Conservation (phyloP, 1,140 invertebrate genomes). For the Hyphantria cunea region DNA sequence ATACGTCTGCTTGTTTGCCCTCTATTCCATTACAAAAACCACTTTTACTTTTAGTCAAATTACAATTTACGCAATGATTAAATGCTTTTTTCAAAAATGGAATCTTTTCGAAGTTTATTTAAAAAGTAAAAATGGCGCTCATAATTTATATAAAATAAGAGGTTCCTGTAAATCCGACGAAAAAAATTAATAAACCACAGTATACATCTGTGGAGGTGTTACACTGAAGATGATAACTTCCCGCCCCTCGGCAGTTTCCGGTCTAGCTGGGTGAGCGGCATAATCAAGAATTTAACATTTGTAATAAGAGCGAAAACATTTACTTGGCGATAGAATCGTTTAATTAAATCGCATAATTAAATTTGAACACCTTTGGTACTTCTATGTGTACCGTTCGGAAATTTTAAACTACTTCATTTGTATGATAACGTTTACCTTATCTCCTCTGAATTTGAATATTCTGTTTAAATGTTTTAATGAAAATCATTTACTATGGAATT, state of each 20-base stretch:
- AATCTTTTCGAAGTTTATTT: neutral
- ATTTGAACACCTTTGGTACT: conserved; percentile 15
- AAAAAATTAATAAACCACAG: conserved; percentile 24
- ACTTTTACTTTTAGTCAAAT: no score
- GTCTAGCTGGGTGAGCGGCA: conserved; percentile 15
- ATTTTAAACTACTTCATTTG: no score
- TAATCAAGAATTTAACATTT: conserved; percentile 27
- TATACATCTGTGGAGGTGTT: conserved; percentile 27
- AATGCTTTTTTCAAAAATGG: no score
- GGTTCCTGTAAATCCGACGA: conserved; percentile 7
- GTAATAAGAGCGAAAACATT: conserved; percentile 16
- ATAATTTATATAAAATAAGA: neutral
- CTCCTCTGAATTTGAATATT: no score
- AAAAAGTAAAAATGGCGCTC: neutral
- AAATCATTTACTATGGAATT: no score
- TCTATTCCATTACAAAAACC: no score
- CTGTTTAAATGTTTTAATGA: no score
- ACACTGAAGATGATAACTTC: conserved; percentile 27
- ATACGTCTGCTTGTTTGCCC: no score
- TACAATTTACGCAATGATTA: no score
- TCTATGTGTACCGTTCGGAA: neutral
- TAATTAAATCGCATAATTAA: conserved; percentile 22
- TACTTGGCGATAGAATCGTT: conserved; percentile 19
- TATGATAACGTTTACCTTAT: no score
- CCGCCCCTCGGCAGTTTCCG: conserved; percentile 19